A percentile compares a stretch with the other conserved stretches of the same genome.
These are phyloP conservation scores for Drosophila acutilabella DNA, from an alignment of 2,888 invertebrate genomes.

Conservation along the genomic window DNA sequence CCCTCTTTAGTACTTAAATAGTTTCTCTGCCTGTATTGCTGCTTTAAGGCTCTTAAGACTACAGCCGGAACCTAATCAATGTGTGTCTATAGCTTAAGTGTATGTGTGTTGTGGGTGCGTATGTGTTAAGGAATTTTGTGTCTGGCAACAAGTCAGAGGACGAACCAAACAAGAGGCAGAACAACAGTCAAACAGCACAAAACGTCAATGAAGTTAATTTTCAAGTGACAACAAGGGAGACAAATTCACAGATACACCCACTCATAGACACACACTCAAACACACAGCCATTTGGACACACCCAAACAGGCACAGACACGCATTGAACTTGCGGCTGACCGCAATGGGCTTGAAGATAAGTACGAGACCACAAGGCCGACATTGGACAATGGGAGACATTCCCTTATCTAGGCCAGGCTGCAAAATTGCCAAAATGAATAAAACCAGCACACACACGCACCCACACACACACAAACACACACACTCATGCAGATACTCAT, in stretches of 20 bases:
- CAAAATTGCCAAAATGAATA: constrained; percentile 15
- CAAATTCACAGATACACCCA: constrained; percentile 26
- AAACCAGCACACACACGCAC: constrained; percentile 7
- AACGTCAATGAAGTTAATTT: constrained; percentile 69
- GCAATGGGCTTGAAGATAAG: constrained; percentile 55
- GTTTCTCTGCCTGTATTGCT: constrained; percentile 24
- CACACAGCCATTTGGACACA: constrained; percentile 3
- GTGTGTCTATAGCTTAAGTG: background rate
- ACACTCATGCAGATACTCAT: background rate
- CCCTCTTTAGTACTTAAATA: no score
- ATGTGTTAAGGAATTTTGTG: constrained; percentile 8
- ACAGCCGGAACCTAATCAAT: constrained; percentile 34
- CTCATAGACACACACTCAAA: constrained; percentile 1
- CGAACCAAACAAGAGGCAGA: constrained; percentile 33
- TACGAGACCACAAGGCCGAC: constrained; percentile 26
- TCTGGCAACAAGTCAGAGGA: constrained; percentile 31
- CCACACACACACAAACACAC: constrained; percentile 10
- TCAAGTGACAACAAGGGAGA: constrained; percentile 50
- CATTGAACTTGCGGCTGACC: constrained; percentile 58
- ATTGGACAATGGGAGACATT: constrained; percentile 14
- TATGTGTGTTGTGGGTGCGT: constrained; percentile 1
- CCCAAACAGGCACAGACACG: constrained; percentile 8
- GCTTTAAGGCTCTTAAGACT: background rate
- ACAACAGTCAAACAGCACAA: constrained; percentile 43
- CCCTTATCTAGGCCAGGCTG: constrained; percentile 6